Conservation (phyloP, 1,140 invertebrate genomes). For the Forficula auricularia region DNA sequence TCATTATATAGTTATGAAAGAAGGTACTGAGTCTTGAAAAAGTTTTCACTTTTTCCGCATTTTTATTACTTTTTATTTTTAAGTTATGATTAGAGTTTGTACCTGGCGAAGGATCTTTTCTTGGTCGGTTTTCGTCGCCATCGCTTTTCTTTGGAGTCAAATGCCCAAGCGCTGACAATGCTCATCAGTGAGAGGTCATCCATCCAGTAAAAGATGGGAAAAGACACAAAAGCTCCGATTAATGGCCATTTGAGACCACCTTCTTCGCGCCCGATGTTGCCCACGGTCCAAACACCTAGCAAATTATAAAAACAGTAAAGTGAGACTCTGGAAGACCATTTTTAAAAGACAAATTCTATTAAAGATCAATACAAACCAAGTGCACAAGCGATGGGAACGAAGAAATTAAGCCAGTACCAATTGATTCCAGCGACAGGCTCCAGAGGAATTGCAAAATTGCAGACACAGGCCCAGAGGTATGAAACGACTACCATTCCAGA, state of each 20-base stretch:
- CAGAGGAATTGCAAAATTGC: conserved; percentile 56
- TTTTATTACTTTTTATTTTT: too few relatives aligned
- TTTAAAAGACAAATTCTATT: too few relatives aligned
- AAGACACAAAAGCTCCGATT: conserved; percentile 44
- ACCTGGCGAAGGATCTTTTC: conserved; percentile 29
- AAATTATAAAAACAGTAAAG: conserved; percentile 18
- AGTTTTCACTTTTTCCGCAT: too few relatives aligned
- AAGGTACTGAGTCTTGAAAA: too few relatives aligned
- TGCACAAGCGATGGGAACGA: conserved; percentile 52
- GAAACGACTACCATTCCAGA: conserved; percentile 57
- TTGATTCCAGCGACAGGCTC: conserved; percentile 50
- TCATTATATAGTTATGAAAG: too few relatives aligned
- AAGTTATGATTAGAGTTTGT: conserved; percentile 1
- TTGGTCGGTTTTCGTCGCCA: conserved; percentile 49
- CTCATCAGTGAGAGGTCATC: conserved; percentile 49
- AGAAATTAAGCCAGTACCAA: conserved; percentile 45
- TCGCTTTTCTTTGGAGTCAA: conserved; percentile 55
- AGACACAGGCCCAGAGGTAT: conserved; percentile 60
- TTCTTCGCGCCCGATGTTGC: conserved; percentile 69
- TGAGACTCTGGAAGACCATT: too few relatives aligned
- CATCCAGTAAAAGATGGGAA: conserved; percentile 40
- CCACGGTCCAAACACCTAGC: conserved; percentile 71
- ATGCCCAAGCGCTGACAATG: conserved; percentile 39
- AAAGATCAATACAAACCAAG: conserved; percentile 48
- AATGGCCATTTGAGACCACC: conserved; percentile 50